Evolutionary conservation across 2,113 vertebrate genomes (phyloP), one percentile per base, ranked within the genome.

Genomic region (Pedetes capensis): DNA sequence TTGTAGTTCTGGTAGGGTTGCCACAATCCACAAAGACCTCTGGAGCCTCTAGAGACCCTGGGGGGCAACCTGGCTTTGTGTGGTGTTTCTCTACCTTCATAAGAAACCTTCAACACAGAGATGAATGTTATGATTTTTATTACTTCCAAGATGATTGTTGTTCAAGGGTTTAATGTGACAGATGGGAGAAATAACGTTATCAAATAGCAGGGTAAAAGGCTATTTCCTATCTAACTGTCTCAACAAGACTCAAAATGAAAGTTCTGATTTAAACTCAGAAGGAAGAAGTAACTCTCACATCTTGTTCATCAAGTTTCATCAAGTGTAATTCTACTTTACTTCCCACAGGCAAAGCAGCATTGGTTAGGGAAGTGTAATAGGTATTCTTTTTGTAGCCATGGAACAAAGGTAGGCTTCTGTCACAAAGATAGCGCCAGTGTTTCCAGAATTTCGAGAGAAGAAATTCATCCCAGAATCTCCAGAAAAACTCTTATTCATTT

Each of bases 171-270:
- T 94, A 93, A 91, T 80, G 89, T 91, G 44, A 86, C 96, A 75
- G 68, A 80, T 82, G 63, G 82, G 78, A 96, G 51, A 95, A 91
- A 95, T 93, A 85, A 92, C 37, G 92, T 95, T 93, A 90, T 57
- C 78, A 37, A 93, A 53, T 69, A 89, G 63, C 51, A 82, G 68
- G n/a, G 59, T 85, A 91, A 95, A 39, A 59, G 49, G 11, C 47
- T 91, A 91, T 94, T 95, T 91, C 27, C 44, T 94, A 74, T 44
- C 81, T 82, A 93, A 95, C 72, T 83, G 57, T 97, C 84, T 95
- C 89, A 83, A 75, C 4, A 94, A 93, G 53, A 88, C 11, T 93
- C 63, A 89, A 74, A 93, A 68, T 91, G 51, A 93, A 95, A 84
- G 49, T 93, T 91, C 32, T 95, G 34, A 88, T 91, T 81, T 93